Evolutionary conservation across 2,797 vertebrate genomes (phyloP), one percentile per base, ranked within the genome.

Genomic region (Coregonus ussuriensis): DNA sequence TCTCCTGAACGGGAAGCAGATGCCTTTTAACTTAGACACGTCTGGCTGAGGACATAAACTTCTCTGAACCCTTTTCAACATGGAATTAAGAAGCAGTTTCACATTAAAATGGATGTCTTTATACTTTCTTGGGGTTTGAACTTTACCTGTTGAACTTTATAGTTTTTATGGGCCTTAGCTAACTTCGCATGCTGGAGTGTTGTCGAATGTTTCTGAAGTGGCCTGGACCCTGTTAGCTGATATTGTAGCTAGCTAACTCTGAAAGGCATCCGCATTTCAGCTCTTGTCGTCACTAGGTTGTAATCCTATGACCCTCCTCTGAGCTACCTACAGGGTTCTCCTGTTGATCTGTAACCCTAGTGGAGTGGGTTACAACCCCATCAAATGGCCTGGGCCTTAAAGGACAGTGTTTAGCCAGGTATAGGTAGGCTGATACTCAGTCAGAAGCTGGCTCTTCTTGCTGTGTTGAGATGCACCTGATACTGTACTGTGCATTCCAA

Each of bases 1-100:
- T 25, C 13, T 63, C 80, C 73, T 79, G 71, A 74, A 74, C 73
- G 83, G 74, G 54, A 67, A 80, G 31, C 74, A 3, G 0, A 15
- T 52, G 71, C 73, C 76, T 84, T 81, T 82, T 81, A 84, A 83
- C 82, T 25, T 25, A 13, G 75, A 77, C 25, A 70, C 80, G 72
- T 79, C 79, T 63, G 1, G 65, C 62, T 41, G 74, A 72, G 75
- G 63, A 67, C 52, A 59, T 59, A 1, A 5, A 25, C 6, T 52
- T 56, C 67, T 56, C 29, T n/a, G 14, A 25, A 63, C 3, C 59
- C 59, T 25, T 13, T 63, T 63, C 59, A 29, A 11, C 59, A 3
- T 63, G 6, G 4, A n/a, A 63, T 1, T n/a, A 25, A 25, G 59
- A 47, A 47, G 11, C 2, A 13, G 41, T 37, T 70, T 21, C 7